phyloP scores from a whole-genome alignment of 2,888 invertebrate genomes.

The Mimachlamys varia region DNA sequence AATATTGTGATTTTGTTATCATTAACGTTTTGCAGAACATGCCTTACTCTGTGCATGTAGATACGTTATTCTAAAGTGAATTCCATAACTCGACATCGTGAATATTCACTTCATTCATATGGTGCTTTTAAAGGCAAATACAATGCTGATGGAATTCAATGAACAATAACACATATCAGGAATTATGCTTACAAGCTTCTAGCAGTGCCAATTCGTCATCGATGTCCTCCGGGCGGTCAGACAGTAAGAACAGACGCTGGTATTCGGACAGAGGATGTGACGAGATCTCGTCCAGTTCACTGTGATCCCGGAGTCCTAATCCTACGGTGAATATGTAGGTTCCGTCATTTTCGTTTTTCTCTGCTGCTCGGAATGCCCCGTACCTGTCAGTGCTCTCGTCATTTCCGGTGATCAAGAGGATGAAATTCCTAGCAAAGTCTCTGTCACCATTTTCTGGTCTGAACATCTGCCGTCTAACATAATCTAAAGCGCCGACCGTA shows the following conservation, averaged over 20 bases:
- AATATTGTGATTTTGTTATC: too few relatives aligned
- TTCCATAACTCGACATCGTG: too few relatives aligned
- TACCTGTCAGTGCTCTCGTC: slow-evolving; percentile 55
- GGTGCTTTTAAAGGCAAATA: too few relatives aligned
- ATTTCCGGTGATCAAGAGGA: slow-evolving; percentile 69
- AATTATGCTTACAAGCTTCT: neutral
- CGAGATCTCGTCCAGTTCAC: neutral
- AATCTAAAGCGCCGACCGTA: slow-evolving; percentile 73
- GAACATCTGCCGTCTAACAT: slow-evolving; percentile 65
- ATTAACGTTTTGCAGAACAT: too few relatives aligned
- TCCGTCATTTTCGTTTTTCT: neutral
- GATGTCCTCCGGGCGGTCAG: slow-evolving; percentile 4
- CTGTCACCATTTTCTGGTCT: slow-evolving; percentile 67
- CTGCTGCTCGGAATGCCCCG: neutral
- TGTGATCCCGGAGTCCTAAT: neutral
- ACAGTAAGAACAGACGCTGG: neutral
- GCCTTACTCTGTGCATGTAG: too few relatives aligned
- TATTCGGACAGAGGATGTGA: neutral
- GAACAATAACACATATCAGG: too few relatives aligned
- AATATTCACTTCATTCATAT: too few relatives aligned
- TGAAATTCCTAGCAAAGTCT: slow-evolving; percentile 64
- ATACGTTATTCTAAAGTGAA: too few relatives aligned
- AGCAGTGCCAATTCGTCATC: neutral
- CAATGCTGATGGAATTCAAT: too few relatives aligned
- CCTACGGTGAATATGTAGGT: neutral